Conservation (phyloP, 2,113 vertebrate species). For the Rhynchomys soricoides region DNA sequence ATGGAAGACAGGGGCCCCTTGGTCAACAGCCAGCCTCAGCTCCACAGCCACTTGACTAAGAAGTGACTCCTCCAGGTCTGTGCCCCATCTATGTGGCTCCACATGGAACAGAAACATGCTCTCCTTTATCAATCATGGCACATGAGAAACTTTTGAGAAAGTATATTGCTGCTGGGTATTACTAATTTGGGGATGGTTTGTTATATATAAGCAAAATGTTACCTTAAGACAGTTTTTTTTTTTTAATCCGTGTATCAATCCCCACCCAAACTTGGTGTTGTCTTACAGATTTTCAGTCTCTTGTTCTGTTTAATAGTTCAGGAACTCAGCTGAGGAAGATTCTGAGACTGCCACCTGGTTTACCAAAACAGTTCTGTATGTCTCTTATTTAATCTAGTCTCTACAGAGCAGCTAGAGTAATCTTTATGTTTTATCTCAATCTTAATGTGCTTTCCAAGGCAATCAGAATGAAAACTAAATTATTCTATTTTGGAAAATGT, state of each 20-base stretch:
- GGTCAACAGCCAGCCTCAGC: neutral
- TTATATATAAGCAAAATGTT: neutral
- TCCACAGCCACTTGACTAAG: neutral
- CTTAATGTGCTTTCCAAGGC: neutral
- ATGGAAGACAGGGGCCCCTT: neutral
- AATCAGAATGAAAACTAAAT: slow-evolving; percentile 35
- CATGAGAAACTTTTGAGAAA: neutral
- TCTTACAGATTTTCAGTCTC: slow-evolving; percentile 27
- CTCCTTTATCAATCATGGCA: neutral
- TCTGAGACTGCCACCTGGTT: neutral
- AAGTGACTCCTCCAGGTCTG: neutral
- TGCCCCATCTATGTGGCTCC: neutral
- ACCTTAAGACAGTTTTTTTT: neutral
- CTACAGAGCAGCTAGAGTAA: neutral
- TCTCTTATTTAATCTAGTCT: slow-evolving; percentile 4
- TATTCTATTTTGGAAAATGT: neutral
- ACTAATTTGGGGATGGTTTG: neutral
- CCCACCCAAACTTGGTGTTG: neutral
- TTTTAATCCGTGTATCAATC: slow-evolving; percentile 27
- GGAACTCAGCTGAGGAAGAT: slow-evolving; percentile 9
- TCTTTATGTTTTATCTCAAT: slow-evolving; percentile 24
- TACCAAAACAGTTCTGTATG: neutral
- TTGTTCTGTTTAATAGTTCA: neutral
- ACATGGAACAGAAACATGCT: neutral
- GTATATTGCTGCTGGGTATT: neutral